Evolutionary conservation across 2,888 invertebrate species (phyloP), one percentile per base, ranked within the genome.

Genomic region (Macrosoma leucophasiata): DNA sequence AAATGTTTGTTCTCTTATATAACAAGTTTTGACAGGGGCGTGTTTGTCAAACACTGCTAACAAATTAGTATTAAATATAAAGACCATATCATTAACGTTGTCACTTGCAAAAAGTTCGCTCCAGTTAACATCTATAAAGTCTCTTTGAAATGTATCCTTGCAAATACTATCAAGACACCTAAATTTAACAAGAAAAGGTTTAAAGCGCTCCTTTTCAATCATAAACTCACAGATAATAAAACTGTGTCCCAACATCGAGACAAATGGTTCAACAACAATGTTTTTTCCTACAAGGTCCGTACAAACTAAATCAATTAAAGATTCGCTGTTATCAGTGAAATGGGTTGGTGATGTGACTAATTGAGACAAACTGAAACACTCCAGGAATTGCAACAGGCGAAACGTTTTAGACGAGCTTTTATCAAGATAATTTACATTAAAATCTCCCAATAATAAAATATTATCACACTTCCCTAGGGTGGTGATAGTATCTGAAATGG

Each of bases 291-390:
- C 24, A 23, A 24, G 22, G 13, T 41, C 24, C 10, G 33, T 36
- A 28, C 38, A 40, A 9, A 43, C 30, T 7, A 43, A 6, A 26
- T 43, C 43, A 17, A 40, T 35, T 4, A 43, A 24, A 2, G 31
- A 23, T 9, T 33, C 31, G 7, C 13, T 30, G 8, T 33, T 11
- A 2, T 10, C 12, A 7, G 39, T 29, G 18, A 31, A 43, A 15
- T 40, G 43, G 3, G 43, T 38, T 4, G 36, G 35, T 11, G 29
- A 27, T 6, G 12, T 22, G 3, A 44, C 28, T n/a, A 36, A 10
- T 20, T 45, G 41, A 8, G 18, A 12, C 9, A 45, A 14, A 3
- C 35, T 22, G 10, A 17, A 10, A 27, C 13, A 37, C 1, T 26
- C 15, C 9, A 43, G n/a, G n/a, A n/a, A n/a, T n/a, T n/a, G n/a